Base-by-base conservation (phyloP, 1,140 invertebrate genomes). In the Cotesia glomerata region DNA sequence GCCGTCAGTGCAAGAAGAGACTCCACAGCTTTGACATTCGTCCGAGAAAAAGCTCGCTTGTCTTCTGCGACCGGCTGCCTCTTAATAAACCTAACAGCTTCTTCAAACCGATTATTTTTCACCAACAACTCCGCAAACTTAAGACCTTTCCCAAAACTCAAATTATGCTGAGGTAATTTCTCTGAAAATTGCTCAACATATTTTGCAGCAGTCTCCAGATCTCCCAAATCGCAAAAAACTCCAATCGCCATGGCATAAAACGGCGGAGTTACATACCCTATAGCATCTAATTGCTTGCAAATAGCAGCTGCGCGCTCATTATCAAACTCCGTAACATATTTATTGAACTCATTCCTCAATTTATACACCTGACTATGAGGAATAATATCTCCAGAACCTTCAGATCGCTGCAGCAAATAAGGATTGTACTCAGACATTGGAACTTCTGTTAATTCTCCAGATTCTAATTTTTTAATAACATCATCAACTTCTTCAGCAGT, bases 401-500 rank as follows among this genome's bases (percentile, higher is more conserved):
- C 39, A 9, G 39, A 7, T 9, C 39, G 39, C 7, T 45, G 5
- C 11, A 45, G 0, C 8, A 45, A 45, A 11, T 45, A 45, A 8
- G 39, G 39, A 11, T 45, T 45, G 39, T 45, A 45, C 39, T 45
- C 7, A 45, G 39, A 45, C 39, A 72, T 59, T 26, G 89, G 85
- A 3, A 80, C 76, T 1, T 87, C 82, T 71, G 88, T 88, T 51
- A 94, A 82, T 72, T 92, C 90, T 0, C 89, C 86, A 5, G 92
- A 91, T 36, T 89, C 90, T 3, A 94, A 81, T 78, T 91, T 88
- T 2, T 87, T 85, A n/a, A 94, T 77, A 5, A 90, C 76, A 74
- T 90, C 87, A 0, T 90, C 39, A 45, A 45, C 39, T 9, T 45
- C 39, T 45, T 90, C 14, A 93, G 26, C 88, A 76, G 89, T 84